Evolutionary conservation across 1,140 invertebrate species (phyloP), one percentile per base, ranked within the genome.

Genomic region (Coenobita brevimanus): DNA sequence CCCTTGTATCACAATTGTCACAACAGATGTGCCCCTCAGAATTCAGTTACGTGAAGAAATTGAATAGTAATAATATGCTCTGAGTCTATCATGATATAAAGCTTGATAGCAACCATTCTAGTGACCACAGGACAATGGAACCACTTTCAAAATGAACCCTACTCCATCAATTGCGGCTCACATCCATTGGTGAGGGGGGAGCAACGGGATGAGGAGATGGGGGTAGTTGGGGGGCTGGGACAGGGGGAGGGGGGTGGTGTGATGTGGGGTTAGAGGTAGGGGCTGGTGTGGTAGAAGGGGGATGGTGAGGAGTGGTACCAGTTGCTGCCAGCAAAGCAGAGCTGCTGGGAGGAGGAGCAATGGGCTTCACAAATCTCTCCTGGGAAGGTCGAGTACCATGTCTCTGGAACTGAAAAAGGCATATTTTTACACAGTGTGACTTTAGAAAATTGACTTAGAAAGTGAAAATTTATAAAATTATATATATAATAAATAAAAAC

Each of bases 331-430:
- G 89, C 71, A 85, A 88, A 75, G 62, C 89, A 64, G 36, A 91
- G 89, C 83, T 86, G 54, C 64, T 79, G 2, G 89, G 91, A 78
- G 94, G 93, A 81, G 95, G 95, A 92, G 95, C 94, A 89, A 95
- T 95, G 82, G 96, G 96, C 92, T 96, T 97, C 36, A 97, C 95
- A 91, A 97, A 97, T 91, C 96, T 94, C 91, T 96, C 96, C 27
- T 86, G 83, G 43, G 83, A 86, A 10, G 83, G 78, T n/a, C 83
- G 83, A 67, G 71, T 64, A 13, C 83, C 83, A 36, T 78, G 83
- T 67, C 83, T 86, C 83, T 86, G 83, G 75, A 86, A 86, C 83
- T 86, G 24, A 13, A 21, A 67, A 78, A n/a, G 1, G 33, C 30
- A 69, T 33, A n/a, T n/a, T n/a, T n/a, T n/a, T n/a, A n/a, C n/a